Evolutionary conservation across 2,888 invertebrate genomes (phyloP), one percentile per base, ranked within the genome.

Genomic region (Chaitophorus viminalis): DNA sequence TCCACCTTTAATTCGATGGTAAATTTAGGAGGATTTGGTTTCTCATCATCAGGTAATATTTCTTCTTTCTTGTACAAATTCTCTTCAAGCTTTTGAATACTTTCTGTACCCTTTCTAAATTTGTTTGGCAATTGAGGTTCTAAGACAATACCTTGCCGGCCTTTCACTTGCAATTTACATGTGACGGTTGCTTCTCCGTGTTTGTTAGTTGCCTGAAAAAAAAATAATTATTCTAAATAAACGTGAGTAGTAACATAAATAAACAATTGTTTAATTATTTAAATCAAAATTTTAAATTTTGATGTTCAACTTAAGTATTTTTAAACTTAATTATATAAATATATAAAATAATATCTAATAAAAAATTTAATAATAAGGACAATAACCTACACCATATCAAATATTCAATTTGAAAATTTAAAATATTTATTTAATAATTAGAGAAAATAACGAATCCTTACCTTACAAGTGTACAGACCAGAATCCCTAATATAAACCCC

Each of bases 141-240:
- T 90, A 97, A 93, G 90, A 97, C 94, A 90, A 98, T 96, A 85
- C 97, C 96, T 92, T 96, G 96, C 89, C 97, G 94, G 33, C 97
- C 96, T 91, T 95, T 95, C 0, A 97, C 96, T 93, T 96, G 95
- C 78, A 97, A 92, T 91, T 96, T 96, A 91, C 97, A 97, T 0
- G 96, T 95, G 0, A 96, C 96, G 0, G 95, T 95, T 0, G 97
- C 97, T 92, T 97, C 97, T 33, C 97, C 97, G 90, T 97, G 97
- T 88, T 95, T 94, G 91, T 97, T 98, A 3, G 96, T 96, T 0
- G 97, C 97, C 92, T 91, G 83, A 52, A 82, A 79, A 31, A n/a
- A n/a, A 18, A 76, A 74, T 31, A 46, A 18, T 31, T 33, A 46
- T 46, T 46, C 14, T 14, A 14, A 14, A 14, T 14, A 11, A 46